Percentiles rank a stretch among this genome's conserved stretches.
phyloP scores from a whole-genome alignment of 1,140 invertebrate genomes.

The Calosoma granatense region DNA sequence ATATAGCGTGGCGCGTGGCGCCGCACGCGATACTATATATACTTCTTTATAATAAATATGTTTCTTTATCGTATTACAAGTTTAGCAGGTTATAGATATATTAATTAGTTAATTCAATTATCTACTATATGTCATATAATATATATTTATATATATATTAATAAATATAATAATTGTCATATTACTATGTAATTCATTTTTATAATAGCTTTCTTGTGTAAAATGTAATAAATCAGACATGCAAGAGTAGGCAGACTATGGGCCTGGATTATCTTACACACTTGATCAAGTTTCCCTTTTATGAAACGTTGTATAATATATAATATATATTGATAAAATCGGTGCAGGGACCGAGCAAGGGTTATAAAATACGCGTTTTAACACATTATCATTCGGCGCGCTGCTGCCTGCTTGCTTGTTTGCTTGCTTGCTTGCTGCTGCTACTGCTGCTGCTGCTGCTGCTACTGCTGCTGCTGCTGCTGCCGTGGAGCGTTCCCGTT shows the following conservation, averaged over 20 bases:
- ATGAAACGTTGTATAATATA: neutral
- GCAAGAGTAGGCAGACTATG: constrained; percentile 29
- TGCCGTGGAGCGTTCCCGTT: neutral
- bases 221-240: constrained; percentile 34
- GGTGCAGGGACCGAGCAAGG: constrained; percentile 1
- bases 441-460: too few relatives aligned
- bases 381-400: neutral
- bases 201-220: constrained; percentile 30
- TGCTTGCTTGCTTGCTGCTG: neutral
- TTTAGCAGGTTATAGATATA: constrained; percentile 30
- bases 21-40: constrained; percentile 2
- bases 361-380: constrained; percentile 1
- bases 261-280: constrained; percentile 24
- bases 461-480: too few relatives aligned
- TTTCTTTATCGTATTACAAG: constrained; percentile 31
- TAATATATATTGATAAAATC: constrained; percentile 8
- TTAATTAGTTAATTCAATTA: constrained; percentile 28
- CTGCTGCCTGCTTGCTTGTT: neutral
- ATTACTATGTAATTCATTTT: constrained; percentile 28
- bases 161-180: constrained; percentile 24
- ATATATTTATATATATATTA: constrained; percentile 11
- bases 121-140: constrained; percentile 31
- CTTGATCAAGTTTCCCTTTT: constrained; percentile 1
- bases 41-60: constrained; percentile 8
- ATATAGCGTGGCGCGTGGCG: neutral